Base-by-base conservation (phyloP, 2,797 vertebrate species). In the Parotocinclus haroldoi region DNA sequence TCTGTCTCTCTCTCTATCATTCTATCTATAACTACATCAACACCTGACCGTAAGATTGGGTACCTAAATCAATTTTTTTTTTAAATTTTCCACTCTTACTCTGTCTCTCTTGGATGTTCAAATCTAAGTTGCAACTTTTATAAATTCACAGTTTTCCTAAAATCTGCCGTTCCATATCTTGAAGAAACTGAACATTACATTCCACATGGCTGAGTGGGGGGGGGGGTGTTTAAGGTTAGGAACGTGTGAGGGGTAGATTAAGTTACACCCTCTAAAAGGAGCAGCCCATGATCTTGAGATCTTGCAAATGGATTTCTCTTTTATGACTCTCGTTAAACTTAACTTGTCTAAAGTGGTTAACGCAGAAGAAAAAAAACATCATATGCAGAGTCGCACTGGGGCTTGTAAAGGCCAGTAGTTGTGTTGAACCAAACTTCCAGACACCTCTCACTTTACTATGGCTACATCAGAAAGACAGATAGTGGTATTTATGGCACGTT, bases 261-360 rank as follows among this genome's bases (percentile, higher is more conserved):
- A 75, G 72, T 82, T 78, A 72, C 74, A 79, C 74, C 48, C 42
- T 50, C 74, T 46, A 51, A 76, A 78, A 63, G 67, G 69, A 60
- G 48, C 36, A 62, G 63, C 69, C 53, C 66, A 63, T 62, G 69
- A 55, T 66, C 71, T 46, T 62, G 54, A 69, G 48, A 72, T 77
- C 74, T 66, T 71, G 69, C 76, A 81, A 83, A 78, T 80, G 68
- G 38, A 60, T 77, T 82, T 81, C 73, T 88, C 68, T 89, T 70
- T 88, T 84, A 89, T 85, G 78, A 81, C 55, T 58, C 74, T 76
- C 75, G 79, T 86, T 84, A 88, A 85, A 79, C 76, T 86, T 87
- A 86, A 75, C 82, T 80, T 79, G 84, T 87, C 85, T 73, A 77
- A 79, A 85, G 84, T 84, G 70, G 80, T 87, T 89, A 89, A 83